phyloP scores from a whole-genome alignment of 2,888 invertebrate genomes.

The Crioceris asparagi region DNA sequence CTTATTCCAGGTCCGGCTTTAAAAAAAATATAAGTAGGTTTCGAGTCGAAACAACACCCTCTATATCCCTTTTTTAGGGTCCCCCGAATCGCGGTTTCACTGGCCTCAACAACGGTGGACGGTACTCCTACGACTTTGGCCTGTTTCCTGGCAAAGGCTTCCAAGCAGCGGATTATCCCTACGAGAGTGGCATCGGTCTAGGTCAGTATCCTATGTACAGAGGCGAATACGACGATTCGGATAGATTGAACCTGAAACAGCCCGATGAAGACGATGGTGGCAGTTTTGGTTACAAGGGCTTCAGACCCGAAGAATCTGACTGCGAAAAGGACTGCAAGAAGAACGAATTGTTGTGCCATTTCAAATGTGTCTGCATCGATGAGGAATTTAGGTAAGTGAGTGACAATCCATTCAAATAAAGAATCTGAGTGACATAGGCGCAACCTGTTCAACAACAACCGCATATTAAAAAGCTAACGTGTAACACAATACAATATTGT shows the following conservation, averaged over 20 bases:
- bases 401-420: not conserved
- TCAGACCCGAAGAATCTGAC: slow-evolving; percentile 14
- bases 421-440: not conserved
- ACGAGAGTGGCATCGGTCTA: slow-evolving; percentile 12
- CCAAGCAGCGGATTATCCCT: slow-evolving; percentile 12
- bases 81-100: slow-evolving; percentile 22
- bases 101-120: too few species aligned
- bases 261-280: slow-evolving; percentile 20
- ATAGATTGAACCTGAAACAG: slow-evolving; percentile 14
- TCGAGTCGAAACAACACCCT: too few species aligned
- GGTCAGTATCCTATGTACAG: slow-evolving; percentile 10
- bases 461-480: too few species aligned
- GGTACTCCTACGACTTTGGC: slow-evolving; percentile 26
- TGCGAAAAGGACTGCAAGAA: slow-evolving; percentile 37
- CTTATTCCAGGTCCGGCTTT: too few species aligned
- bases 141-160: slow-evolving; percentile 26
- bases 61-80: too few species aligned
- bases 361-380: slow-evolving; percentile 56
- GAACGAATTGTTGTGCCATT: slow-evolving; percentile 46
- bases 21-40: too few species aligned
- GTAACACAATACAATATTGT: too few species aligned
- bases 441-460: too few species aligned
- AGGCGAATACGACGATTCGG: slow-evolving; percentile 16
- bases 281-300: not conserved
- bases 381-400: slow-evolving; percentile 29